Evolutionary conservation across 2,888 invertebrate species (phyloP).

Genomic region (Peribatodes rhomboidaria): DNA sequence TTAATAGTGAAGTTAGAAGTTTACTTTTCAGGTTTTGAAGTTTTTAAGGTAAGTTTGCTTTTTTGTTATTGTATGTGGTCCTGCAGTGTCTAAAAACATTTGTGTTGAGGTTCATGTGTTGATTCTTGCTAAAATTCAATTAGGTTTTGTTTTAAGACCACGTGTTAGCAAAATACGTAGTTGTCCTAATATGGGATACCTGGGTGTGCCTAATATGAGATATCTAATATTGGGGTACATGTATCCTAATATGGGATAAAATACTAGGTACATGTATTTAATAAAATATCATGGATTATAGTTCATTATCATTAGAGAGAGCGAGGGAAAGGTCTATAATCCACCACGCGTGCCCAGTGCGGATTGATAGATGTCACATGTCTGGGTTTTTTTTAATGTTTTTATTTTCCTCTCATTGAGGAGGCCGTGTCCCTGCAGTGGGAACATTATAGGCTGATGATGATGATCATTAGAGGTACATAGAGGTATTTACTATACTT

Average conservation of each 20-base stretch:
- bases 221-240: not conserved
- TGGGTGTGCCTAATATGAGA: not conserved
- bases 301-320: no score
- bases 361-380: no score
- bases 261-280: not conserved
- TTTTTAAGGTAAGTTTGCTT: not conserved
- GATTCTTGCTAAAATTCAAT: not conserved
- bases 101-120: not conserved
- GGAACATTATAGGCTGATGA: no score
- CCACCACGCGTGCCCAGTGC: no score
- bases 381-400: no score
- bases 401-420: no score
- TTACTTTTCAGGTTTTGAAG: no score
- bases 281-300: no score
- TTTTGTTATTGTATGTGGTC: not conserved
- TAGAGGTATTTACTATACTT: no score
- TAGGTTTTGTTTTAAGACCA: not conserved
- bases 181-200: not conserved
- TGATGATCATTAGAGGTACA: no score
- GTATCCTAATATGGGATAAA: not conserved
- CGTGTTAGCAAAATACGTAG: not conserved
- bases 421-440: no score
- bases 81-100: not conserved
- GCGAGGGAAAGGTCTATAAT: no score
- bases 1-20: not conserved